Conservation (phyloP, 2,113 vertebrate species). For the Pseudorasbora parva region DNA sequence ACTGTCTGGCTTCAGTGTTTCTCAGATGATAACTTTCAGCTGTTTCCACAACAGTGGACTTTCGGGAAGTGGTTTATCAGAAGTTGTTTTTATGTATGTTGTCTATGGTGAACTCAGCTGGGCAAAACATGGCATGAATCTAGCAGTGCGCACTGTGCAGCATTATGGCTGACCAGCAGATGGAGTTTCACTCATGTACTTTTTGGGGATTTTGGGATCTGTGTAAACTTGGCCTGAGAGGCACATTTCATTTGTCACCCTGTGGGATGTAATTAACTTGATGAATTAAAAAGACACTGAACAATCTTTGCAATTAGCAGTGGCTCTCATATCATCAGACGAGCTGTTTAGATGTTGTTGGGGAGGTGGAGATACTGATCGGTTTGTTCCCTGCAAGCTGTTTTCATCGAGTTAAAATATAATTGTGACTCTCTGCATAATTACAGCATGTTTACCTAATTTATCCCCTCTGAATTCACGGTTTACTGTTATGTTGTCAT, state of each 20-base stretch:
- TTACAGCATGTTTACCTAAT: slow-evolving; percentile 14
- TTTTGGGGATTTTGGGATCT: slow-evolving; percentile 5
- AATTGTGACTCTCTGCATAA: slow-evolving; percentile 35
- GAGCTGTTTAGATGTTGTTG: slow-evolving; percentile 8
- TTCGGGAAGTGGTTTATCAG: neutral
- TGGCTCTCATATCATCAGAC: slow-evolving; percentile 23
- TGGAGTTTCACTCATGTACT: slow-evolving; percentile 20
- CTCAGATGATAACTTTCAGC: neutral
- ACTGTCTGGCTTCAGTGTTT: neutral
- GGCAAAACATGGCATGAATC: neutral
- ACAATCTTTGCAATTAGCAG: slow-evolving; percentile 36
- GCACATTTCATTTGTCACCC: slow-evolving; percentile 31
- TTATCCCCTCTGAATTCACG: slow-evolving; percentile 4
- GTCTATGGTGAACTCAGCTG: neutral
- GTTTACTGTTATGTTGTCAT: neutral
- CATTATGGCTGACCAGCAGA: slow-evolving; percentile 67
- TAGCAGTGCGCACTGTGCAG: slow-evolving; percentile 41
- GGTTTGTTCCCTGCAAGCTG: slow-evolving; percentile 16
- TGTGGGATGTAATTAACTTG: slow-evolving; percentile 33
- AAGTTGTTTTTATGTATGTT: neutral
- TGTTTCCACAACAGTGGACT: slow-evolving; percentile 12
- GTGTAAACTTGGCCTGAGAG: slow-evolving; percentile 27
- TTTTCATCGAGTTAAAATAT: slow-evolving; percentile 35
- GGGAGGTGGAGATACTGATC: slow-evolving; percentile 8
- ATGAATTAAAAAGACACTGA: slow-evolving; percentile 34